Base-by-base conservation (phyloP, 1,140 invertebrate species). In the Diorhabda carinulata region DNA sequence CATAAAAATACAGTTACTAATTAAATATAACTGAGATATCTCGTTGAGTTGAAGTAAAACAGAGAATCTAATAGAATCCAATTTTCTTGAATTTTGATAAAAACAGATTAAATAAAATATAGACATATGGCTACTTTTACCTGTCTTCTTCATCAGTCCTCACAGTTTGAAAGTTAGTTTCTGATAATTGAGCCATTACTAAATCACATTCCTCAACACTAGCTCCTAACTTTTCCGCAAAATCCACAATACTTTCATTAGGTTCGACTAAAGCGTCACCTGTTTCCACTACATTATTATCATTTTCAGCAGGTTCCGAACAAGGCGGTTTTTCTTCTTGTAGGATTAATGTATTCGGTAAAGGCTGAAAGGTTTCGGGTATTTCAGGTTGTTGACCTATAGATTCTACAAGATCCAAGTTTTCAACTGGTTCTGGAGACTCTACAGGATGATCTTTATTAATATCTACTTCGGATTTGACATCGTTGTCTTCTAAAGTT, bases 131-230 rank as follows among this genome's bases (percentile, higher is more conserved):
- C 25, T 25, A 25, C 25, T 25, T n/a, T 8, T 52, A 52, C 47
- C 47, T 81, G 5, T 76, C 76, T 70, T 81, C 80, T 47, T 80
- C 79, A 64, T 79, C 78, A 64, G 70, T 74, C 56, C 70, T 73
- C 8, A 74, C 73, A 68, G 62, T 72, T 47, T 73, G 72, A 68
- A 78, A 78, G 62, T 74, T 76, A 41, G 65, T 71, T 64, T 77
- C 73, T 7, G 72, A 70, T 10, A 79, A 60, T 57, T 78, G 76
- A 2, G 78, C 72, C 60, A 78, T 72, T 41, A 80, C 79, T 58
- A 81, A 69, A 69, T 81, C 80, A 2, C 79, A 80, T 72, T 80
- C 79, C 67, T 81, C 78, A n/a, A 81, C 79, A 70, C 75, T 80
- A 5, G 75, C 78, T 67, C 80, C 77, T 44, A 81, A 69, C 68